These are phyloP conservation scores for Antigone vipio DNA, from an alignment of 2,113 vertebrate genomes.

Conservation along the genomic window DNA sequence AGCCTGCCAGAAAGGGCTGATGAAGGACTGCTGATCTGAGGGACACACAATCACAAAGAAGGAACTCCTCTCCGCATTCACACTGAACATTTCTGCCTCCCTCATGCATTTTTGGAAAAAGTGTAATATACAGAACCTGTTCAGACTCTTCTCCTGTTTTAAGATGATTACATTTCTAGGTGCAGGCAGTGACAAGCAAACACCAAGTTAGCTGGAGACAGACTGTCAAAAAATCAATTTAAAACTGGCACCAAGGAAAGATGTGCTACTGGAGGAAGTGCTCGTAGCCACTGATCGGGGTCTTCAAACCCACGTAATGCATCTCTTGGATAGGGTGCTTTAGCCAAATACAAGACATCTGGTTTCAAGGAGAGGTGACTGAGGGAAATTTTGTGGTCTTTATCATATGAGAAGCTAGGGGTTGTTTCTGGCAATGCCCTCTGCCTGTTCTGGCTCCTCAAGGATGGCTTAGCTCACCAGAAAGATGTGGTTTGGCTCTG, in stretches of 20 bases:
- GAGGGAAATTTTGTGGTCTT: not conserved
- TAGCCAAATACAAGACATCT: not conserved
- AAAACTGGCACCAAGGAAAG: not conserved
- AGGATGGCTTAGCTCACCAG: not conserved
- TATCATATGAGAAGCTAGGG: not conserved
- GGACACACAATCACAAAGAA: not conserved
- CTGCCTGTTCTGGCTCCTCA: not conserved
- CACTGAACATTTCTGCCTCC: not conserved
- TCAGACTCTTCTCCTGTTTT: not conserved
- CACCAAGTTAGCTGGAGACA: not conserved
- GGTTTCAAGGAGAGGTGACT: not conserved
- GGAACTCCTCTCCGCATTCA: not conserved
- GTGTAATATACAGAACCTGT: not conserved
- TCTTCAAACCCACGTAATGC: not conserved
- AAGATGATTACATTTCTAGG: not conserved
- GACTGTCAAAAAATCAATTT: not conserved
- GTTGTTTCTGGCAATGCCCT: not conserved
- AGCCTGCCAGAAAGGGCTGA: not conserved
- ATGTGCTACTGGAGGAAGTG: not conserved
- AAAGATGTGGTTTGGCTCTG: not conserved
- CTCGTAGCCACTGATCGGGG: not conserved
- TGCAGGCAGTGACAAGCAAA: not conserved
- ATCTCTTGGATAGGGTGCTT: not conserved
- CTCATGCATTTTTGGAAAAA: not conserved
- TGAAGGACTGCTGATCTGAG: not conserved